These are phyloP conservation scores for Raillietiella orientalis DNA, from an alignment of 2,888 invertebrate genomes.

Conservation along the genomic window DNA sequence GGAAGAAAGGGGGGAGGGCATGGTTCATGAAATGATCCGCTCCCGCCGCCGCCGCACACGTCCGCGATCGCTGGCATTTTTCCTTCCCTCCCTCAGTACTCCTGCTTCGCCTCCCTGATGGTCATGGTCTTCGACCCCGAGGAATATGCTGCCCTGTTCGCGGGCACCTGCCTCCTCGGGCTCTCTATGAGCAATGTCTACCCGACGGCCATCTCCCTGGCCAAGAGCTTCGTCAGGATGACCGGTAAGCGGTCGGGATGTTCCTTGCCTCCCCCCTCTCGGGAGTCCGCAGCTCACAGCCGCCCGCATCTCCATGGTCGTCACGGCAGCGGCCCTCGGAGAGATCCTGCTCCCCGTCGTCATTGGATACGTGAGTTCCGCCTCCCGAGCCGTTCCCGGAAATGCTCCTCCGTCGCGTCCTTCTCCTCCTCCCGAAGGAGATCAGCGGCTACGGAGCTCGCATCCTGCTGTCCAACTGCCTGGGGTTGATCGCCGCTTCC, in stretches of 20 bases:
- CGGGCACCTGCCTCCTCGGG: constrained; percentile 14
- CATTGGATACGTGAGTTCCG: constrained; percentile 15
- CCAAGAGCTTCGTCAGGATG: constrained; percentile 15
- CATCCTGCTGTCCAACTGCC: too few relatives aligned
- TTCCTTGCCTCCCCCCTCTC: too few relatives aligned
- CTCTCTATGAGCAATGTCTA: constrained; percentile 16
- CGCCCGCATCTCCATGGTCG: constrained; percentile 14
- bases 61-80: too few relatives aligned
- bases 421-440: too few relatives aligned
- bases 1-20: too few relatives aligned
- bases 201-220: constrained; percentile 14
- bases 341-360: constrained; percentile 16
- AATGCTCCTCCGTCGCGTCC: too few relatives aligned
- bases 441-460: too few relatives aligned
- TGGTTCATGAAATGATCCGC: too few relatives aligned
- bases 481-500: too few relatives aligned
- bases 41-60: too few relatives aligned
- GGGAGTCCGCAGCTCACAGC: too few relatives aligned
- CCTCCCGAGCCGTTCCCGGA: too few relatives aligned
- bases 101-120: constrained; percentile 12
- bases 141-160: constrained; percentile 12
- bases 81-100: constrained; percentile 12
- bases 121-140: constrained; percentile 12
- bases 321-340: constrained; percentile 15
- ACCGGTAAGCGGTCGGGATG: constrained; percentile 13